Conservation (phyloP, 2,888 invertebrate genomes). For the Drosophila sordidapex region DNA sequence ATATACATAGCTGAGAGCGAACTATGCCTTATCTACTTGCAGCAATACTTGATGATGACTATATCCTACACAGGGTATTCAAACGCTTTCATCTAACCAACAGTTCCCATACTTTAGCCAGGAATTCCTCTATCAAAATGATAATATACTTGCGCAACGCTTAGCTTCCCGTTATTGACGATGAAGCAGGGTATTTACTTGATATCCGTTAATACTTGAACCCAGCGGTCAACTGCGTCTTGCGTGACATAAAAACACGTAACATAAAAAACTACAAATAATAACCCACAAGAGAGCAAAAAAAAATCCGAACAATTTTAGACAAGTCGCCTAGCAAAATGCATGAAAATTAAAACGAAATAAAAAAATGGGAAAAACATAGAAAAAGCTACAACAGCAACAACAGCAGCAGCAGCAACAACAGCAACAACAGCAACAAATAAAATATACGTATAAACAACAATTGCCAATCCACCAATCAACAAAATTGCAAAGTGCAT, state of each 20-base stretch:
- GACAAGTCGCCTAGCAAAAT: constrained; percentile 67
- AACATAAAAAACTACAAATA: constrained; percentile 32
- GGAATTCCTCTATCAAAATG: background rate
- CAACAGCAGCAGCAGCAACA: constrained; percentile 20
- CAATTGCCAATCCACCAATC: constrained; percentile 74
- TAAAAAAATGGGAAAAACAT: constrained; percentile 30
- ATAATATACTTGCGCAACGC: background rate
- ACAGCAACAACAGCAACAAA: constrained; percentile 8
- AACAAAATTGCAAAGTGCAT: constrained; percentile 78
- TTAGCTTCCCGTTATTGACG: constrained; percentile 2
- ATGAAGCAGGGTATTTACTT: constrained; percentile 44
- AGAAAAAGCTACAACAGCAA: constrained; percentile 17
- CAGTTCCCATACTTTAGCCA: background rate
- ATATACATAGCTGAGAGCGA: background rate
- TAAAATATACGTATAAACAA: constrained; percentile 40
- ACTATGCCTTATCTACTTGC: background rate
- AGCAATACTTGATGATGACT: background rate
- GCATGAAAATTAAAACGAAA: constrained; percentile 50
- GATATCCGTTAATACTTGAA: constrained; percentile 80
- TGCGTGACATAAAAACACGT: constrained; percentile 44
- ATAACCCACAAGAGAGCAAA: constrained; percentile 3
- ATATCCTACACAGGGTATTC: background rate
- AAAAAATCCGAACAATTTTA: constrained; percentile 52
- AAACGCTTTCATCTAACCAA: background rate
- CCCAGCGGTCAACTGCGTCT: constrained; percentile 73